These are phyloP conservation scores for Clarias gariepinus DNA, from an alignment of 2,113 vertebrate genomes.

Conservation along the genomic window DNA sequence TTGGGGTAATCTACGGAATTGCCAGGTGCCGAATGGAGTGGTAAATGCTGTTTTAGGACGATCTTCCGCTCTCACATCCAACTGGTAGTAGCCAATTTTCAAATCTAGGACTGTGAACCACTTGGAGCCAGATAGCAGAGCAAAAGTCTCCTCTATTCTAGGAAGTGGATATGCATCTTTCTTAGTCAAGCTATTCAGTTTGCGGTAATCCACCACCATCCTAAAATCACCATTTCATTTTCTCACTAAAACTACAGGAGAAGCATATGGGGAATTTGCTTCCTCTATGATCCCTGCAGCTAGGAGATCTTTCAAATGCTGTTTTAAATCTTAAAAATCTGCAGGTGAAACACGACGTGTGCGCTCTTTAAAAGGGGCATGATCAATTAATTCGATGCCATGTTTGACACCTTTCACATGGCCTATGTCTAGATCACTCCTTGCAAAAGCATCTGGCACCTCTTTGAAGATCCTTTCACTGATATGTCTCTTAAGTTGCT, in stretches of 20 bases:
- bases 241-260: conserved; percentile 37
- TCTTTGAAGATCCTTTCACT: conserved; percentile 4
- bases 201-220: conserved; percentile 46
- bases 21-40: conserved; percentile 44
- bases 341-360: conserved; percentile 38
- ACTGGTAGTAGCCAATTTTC: conserved; percentile 44
- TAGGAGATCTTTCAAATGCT: conserved; percentile 32
- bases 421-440: conserved; percentile 38
- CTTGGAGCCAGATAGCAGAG: conserved; percentile 47
- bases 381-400: conserved; percentile 9
- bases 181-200: conserved; percentile 37
- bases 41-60: conserved; percentile 44
- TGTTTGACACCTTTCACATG: conserved; percentile 18
- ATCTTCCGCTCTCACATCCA: not conserved
- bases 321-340: conserved; percentile 44
- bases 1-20: conserved; percentile 41
- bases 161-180: conserved; percentile 20
- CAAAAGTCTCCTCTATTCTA: conserved; percentile 42
- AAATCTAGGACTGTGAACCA: conserved; percentile 50
- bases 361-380: conserved; percentile 43
- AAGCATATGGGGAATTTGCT: conserved; percentile 40
- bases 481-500: conserved; percentile 14
- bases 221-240: conserved; percentile 40
- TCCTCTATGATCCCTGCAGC: conserved; percentile 48
- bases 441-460: conserved; percentile 5